These are phyloP conservation scores for Reinhardtius hippoglossoides DNA, from an alignment of 2,113 vertebrate genomes.

Conservation along the genomic window DNA sequence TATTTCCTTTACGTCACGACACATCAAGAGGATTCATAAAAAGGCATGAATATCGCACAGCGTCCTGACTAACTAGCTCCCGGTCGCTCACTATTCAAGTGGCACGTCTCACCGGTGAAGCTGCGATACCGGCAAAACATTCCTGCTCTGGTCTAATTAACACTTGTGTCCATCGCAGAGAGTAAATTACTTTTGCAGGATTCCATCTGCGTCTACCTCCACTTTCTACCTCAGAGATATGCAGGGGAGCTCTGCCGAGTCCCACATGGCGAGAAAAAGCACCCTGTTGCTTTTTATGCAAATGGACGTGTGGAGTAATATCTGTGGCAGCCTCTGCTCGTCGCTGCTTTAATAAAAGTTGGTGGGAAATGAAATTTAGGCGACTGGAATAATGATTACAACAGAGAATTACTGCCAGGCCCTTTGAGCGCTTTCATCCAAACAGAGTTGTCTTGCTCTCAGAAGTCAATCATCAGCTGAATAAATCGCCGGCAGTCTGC, in stretches of 20 bases:
- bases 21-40: slow-evolving; percentile 44
- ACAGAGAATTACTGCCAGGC: slow-evolving; percentile 43
- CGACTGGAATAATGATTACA: slow-evolving; percentile 71
- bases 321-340: slow-evolving; percentile 59
- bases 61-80: slow-evolving; percentile 17
- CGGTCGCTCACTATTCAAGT: slow-evolving; percentile 12
- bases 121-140: slow-evolving; percentile 33
- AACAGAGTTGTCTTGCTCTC: slow-evolving; percentile 52
- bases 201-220: slow-evolving; percentile 43
- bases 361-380: slow-evolving; percentile 57
- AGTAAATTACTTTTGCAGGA: slow-evolving; percentile 33
- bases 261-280: slow-evolving; percentile 35
- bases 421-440: slow-evolving; percentile 54
- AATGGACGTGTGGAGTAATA: slow-evolving; percentile 60
- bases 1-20: slow-evolving; percentile 25
- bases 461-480: slow-evolving; percentile 35
- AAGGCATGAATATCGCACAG: slow-evolving; percentile 48
- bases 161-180: slow-evolving; percentile 29
- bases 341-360: slow-evolving; percentile 63
- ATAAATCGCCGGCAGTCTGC: slow-evolving; percentile 12
- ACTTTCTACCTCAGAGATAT: slow-evolving; percentile 43
- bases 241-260: slow-evolving; percentile 35
- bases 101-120: slow-evolving; percentile 17
- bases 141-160: slow-evolving; percentile 51
- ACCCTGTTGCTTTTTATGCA: slow-evolving; percentile 71